Percentiles rank a stretch among this genome's conserved stretches.
Conservation (phyloP, 2,888 invertebrate genomes). For the Cybosia mesomella region DNA sequence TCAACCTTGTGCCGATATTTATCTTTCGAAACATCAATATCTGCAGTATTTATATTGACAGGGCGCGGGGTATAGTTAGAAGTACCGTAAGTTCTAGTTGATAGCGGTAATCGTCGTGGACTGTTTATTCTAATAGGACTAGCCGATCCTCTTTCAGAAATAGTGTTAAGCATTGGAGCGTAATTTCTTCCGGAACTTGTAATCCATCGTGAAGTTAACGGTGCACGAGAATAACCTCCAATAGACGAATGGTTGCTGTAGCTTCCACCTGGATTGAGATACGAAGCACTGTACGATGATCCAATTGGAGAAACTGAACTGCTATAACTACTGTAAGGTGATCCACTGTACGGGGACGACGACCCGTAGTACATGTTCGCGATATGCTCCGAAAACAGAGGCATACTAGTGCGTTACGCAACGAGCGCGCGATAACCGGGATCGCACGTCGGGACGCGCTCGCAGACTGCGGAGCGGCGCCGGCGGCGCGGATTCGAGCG, state of each 20-base stretch:
- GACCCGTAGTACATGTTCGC: conserved; percentile 87
- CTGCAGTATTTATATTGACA: conserved; percentile 93
- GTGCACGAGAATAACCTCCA: conserved; percentile 86
- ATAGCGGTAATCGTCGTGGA: conserved; percentile 79
- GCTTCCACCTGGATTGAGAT: conserved; percentile 81
- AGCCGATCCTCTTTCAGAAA: conserved; percentile 82
- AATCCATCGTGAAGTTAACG: conserved; percentile 75
- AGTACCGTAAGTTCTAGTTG: conserved; percentile 82
- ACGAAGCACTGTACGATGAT: conserved; percentile 81
- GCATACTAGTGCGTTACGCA: conserved; percentile 81
- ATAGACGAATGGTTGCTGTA: conserved; percentile 84
- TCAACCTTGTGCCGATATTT: conserved; percentile 81
- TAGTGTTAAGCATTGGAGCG: conserved; percentile 91
- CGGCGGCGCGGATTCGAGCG: conserved; percentile 49
- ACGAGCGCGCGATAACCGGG: conserved; percentile 61
- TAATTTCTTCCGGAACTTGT: conserved; percentile 84
- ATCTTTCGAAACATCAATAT: conserved; percentile 93
- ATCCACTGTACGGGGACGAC: conserved; percentile 81
- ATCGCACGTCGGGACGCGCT: conserved; percentile 62
- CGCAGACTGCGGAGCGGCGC: conserved; percentile 63
- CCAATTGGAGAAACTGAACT: conserved; percentile 76
- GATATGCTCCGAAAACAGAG: conserved; percentile 90
- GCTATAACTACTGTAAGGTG: conserved; percentile 77
- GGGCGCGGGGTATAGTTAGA: conserved; percentile 86
- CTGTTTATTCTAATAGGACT: conserved; percentile 78